Conservation (phyloP, 2,113 vertebrate species). For the Ariopsis seemanni region DNA sequence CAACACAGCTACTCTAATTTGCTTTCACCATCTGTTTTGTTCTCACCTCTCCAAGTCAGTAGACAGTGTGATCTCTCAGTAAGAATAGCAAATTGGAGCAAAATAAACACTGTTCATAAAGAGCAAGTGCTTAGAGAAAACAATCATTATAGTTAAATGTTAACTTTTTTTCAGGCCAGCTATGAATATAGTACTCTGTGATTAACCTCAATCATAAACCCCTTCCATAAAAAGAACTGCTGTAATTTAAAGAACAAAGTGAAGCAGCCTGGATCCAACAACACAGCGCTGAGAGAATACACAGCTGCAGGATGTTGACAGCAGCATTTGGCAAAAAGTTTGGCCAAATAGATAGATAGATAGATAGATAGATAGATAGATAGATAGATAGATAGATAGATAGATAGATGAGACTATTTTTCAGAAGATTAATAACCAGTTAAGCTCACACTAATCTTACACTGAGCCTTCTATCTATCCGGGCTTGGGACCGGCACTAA, state of each 20-base stretch:
- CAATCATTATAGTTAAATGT: slow-evolving; percentile 40
- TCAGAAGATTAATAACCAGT: too few species aligned
- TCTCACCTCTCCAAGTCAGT: background rate
- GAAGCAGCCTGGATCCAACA: slow-evolving; percentile 1
- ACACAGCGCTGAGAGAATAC: slow-evolving; percentile 2
- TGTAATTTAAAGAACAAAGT: slow-evolving; percentile 32
- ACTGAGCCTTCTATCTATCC: too few species aligned
- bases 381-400: background rate
- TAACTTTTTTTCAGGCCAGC: slow-evolving; percentile 22
- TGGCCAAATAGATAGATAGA: background rate
- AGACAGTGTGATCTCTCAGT: slow-evolving; percentile 34
- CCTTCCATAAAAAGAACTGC: slow-evolving; percentile 23
- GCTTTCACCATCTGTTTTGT: slow-evolving; percentile 37
- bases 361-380: background rate
- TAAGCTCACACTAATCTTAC: too few species aligned
- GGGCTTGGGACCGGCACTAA: too few species aligned
- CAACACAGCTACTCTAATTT: slow-evolving; percentile 31
- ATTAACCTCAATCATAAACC: slow-evolving; percentile 43
- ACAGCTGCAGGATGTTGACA: slow-evolving; percentile 33
- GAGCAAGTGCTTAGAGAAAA: slow-evolving; percentile 44
- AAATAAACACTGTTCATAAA: slow-evolving; percentile 49
- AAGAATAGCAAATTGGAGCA: slow-evolving; percentile 35
- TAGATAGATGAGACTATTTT: background rate
- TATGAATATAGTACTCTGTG: slow-evolving; percentile 13
- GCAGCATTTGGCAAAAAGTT: slow-evolving; percentile 2